Evolutionary conservation across 2,888 invertebrate genomes (phyloP).

Genomic region (Drosophila anomalipes): DNA sequence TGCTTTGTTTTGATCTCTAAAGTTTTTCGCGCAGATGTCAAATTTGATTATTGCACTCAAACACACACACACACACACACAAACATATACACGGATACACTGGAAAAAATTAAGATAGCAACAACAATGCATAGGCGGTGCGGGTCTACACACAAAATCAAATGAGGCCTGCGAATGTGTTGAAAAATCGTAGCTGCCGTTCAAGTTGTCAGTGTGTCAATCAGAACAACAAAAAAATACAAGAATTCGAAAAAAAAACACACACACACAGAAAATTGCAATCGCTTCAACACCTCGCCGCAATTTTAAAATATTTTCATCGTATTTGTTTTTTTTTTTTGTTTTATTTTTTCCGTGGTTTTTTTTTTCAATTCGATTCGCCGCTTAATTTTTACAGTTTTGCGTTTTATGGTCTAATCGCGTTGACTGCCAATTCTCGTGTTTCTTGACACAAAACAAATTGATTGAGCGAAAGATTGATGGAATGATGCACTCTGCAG

Average conservation of each 20-base stretch:
- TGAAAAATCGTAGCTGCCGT: constrained; percentile 48
- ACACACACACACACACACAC: constrained; percentile 8
- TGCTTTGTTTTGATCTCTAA: constrained; percentile 63
- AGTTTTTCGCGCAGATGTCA: constrained; percentile 79
- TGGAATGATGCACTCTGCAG: constrained; percentile 50
- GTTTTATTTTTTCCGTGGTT: neutral
- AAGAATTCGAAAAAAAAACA: constrained; percentile 7
- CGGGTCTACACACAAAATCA: constrained; percentile 30
- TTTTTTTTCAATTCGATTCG: constrained; percentile 20
- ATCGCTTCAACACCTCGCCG: constrained; percentile 57
- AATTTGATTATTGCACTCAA: constrained; percentile 69
- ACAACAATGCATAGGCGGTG: neutral
- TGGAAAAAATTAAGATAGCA: constrained; percentile 40
- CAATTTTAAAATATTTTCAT: constrained; percentile 44
- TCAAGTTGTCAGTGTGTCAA: constrained; percentile 62
- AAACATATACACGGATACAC: constrained; percentile 26
- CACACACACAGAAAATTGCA: constrained; percentile 38
- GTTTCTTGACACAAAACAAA: constrained; percentile 35
- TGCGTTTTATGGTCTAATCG: constrained; percentile 61
- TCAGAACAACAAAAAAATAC: constrained; percentile 25
- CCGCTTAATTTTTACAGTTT: constrained; percentile 34
- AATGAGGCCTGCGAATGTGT: constrained; percentile 33
- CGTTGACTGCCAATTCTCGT: constrained; percentile 60
- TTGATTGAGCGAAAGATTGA: constrained; percentile 67
- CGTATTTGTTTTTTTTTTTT: constrained; percentile 7